phyloP scores from a whole-genome alignment of 2,797 vertebrate species.

The Adelosebastes latens region DNA sequence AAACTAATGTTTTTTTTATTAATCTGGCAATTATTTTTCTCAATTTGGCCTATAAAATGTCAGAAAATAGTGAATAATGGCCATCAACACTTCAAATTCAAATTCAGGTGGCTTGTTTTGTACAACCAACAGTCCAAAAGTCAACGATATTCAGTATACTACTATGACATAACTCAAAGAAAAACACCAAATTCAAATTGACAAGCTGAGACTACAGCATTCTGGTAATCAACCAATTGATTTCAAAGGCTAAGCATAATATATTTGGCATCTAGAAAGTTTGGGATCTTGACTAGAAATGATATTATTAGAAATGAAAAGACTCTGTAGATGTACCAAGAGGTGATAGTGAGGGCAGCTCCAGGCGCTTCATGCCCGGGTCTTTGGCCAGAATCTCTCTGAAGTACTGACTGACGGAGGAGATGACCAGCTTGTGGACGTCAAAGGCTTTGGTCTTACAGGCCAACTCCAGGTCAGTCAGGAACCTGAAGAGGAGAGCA shows the following conservation, averaged over 20 bases:
- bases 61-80: neutral
- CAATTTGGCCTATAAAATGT: neutral
- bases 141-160: neutral
- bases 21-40: neutral
- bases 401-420: slow-evolving; percentile 88
- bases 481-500: slow-evolving; percentile 69
- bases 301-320: neutral
- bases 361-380: slow-evolving; percentile 83
- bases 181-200: neutral
- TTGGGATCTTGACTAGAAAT: neutral
- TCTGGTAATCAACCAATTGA: neutral
- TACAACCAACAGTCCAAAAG: neutral
- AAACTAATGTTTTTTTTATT: neutral
- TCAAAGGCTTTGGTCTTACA: slow-evolving; percentile 89
- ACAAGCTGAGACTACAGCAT: too few species aligned
- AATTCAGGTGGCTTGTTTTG: too few species aligned
- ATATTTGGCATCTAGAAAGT: neutral
- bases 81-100: neutral
- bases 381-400: slow-evolving; percentile 86
- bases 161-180: neutral
- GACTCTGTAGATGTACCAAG: slow-evolving; percentile 66
- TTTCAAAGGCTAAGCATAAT: neutral
- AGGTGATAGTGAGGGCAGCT: slow-evolving; percentile 83
- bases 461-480: slow-evolving; percentile 87
- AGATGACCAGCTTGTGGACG: slow-evolving; percentile 87